These are phyloP conservation scores for Catharus minimus DNA, from an alignment of 2,113 vertebrate genomes.

Conservation along the genomic window DNA sequence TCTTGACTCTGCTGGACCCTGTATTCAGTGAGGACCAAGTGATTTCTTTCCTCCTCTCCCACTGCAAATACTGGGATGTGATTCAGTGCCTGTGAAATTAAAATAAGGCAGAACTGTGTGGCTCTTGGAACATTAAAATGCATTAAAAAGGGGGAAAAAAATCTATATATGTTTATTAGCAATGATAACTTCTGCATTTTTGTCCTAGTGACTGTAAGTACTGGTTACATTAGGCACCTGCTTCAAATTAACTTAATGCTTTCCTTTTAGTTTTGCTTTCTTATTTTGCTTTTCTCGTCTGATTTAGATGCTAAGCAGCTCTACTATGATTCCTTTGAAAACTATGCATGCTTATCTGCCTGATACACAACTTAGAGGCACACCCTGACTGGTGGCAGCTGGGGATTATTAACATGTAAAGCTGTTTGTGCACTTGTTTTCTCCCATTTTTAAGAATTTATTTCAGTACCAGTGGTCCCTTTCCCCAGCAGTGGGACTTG, in stretches of 20 bases:
- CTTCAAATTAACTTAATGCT: background rate
- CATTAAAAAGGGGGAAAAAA: background rate
- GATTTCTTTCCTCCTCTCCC: background rate
- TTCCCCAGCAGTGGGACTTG: background rate
- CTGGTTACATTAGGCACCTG: background rate
- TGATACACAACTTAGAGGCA: background rate
- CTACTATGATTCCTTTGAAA: constrained; percentile 35
- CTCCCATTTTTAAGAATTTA: background rate
- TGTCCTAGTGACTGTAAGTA: background rate
- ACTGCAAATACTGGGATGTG: background rate
- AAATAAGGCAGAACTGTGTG: background rate
- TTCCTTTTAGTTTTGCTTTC: background rate
- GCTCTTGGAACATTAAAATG: background rate
- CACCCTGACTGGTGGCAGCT: constrained; percentile 8
- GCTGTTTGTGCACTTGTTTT: background rate
- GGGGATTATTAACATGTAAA: background rate
- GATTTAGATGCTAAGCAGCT: constrained; percentile 27
- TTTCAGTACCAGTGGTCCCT: background rate
- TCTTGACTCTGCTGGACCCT: background rate
- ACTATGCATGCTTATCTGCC: constrained; percentile 19
- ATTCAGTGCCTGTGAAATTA: background rate
- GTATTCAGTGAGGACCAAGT: background rate
- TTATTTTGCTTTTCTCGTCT: background rate
- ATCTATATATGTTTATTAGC: background rate
- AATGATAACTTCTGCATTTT: background rate